A percentile compares a stretch with the other conserved stretches of the same genome.
phyloP scores from a whole-genome alignment of 2,113 vertebrate genomes.

The Ginglymostoma cirratum region DNA sequence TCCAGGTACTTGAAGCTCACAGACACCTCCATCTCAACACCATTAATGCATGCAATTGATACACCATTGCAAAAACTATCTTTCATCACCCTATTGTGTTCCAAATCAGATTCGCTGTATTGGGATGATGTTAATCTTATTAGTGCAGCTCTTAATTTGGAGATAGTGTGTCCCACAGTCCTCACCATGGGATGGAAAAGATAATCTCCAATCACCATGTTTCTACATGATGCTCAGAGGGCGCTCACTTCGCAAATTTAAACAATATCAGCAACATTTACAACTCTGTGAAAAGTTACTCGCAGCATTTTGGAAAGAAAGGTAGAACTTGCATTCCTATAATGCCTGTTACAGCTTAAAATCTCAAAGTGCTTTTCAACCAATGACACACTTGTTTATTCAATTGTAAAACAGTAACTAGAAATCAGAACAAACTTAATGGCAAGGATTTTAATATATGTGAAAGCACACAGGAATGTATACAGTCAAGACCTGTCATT shows the following conservation, averaged over 20 bases:
- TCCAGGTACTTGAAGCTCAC: too few relatives aligned
- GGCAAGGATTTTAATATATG: background rate
- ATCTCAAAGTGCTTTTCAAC: background rate
- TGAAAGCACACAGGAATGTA: background rate
- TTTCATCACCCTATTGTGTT: background rate
- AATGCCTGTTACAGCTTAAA: background rate
- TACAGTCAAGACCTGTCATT: background rate
- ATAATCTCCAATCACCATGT: background rate
- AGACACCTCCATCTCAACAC: too few relatives aligned
- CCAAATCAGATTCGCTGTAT: background rate
- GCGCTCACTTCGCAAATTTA: background rate
- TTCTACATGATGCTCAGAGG: background rate
- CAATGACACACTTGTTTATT: background rate
- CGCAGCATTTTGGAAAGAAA: background rate
- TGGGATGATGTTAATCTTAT: constrained; percentile 21
- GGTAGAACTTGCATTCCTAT: background rate
- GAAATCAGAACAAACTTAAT: background rate
- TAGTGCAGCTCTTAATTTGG: background rate
- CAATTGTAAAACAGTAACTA: background rate
- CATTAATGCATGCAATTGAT: too few relatives aligned
- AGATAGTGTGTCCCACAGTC: background rate
- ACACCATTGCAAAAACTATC: background rate
- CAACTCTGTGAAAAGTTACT: background rate
- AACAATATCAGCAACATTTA: background rate
- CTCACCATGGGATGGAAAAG: background rate